Evolutionary conservation across 1,140 invertebrate genomes (phyloP).

Genomic region (Paraescarpia echinospica): DNA sequence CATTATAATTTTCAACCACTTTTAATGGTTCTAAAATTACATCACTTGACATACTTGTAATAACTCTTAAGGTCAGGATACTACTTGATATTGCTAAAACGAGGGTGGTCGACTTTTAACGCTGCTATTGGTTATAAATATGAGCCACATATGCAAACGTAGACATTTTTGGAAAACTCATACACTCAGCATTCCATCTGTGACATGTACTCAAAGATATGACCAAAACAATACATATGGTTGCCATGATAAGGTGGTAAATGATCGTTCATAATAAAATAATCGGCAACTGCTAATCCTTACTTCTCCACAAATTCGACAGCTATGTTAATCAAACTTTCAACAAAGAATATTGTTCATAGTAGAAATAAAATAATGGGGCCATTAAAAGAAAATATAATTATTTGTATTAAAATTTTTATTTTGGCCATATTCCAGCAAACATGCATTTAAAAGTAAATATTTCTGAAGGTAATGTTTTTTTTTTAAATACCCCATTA

Average conservation of each 20-base stretch:
- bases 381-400: slow-evolving; percentile 1
- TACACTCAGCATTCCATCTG: too few relatives aligned
- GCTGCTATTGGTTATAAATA: not conserved
- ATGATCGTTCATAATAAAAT: too few relatives aligned
- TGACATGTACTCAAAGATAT: too few relatives aligned
- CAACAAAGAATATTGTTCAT: not conserved
- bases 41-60: too few relatives aligned
- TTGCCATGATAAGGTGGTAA: too few relatives aligned
- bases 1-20: too few relatives aligned
- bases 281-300: too few relatives aligned
- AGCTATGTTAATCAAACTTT: not conserved
- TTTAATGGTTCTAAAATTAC: too few relatives aligned
- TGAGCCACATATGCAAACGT: not conserved
- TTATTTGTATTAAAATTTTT: not conserved
- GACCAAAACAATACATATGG: too few relatives aligned
- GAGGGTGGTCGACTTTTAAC: not conserved
- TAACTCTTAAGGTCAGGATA: not conserved
- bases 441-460: not conserved
- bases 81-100: not conserved
- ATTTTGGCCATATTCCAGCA: not conserved
- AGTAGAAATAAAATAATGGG: not conserved
- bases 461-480: not conserved
- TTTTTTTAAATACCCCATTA: not conserved
- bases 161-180: not conserved
- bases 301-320: too few relatives aligned